Conservation (phyloP, 2,113 vertebrate species). For the Spea bombifrons region DNA sequence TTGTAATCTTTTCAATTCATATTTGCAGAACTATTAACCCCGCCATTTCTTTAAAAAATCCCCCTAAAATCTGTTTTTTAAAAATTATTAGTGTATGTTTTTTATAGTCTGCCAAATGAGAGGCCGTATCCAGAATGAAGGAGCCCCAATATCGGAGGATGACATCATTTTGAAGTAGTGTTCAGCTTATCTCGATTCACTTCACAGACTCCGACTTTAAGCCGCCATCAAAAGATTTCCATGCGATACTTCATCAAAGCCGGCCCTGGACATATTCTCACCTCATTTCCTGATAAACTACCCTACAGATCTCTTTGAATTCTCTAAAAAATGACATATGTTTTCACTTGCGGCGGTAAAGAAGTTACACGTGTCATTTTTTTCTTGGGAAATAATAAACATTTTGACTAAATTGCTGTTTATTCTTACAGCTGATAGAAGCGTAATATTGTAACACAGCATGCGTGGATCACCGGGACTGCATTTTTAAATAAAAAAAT, state of each 20-base stretch:
- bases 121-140: slow-evolving; percentile 7
- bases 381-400: too few relatives aligned
- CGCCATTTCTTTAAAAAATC: too few relatives aligned
- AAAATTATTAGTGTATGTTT: neutral
- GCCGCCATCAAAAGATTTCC: slow-evolving; percentile 17
- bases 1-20: too few relatives aligned
- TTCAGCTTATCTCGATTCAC: slow-evolving; percentile 30
- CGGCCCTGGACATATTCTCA: slow-evolving; percentile 22
- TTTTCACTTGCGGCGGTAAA: slow-evolving; percentile 4
- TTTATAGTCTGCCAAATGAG: slow-evolving; percentile 2
- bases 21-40: too few relatives aligned
- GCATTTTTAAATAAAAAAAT: too few relatives aligned
- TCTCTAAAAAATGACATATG: slow-evolving; percentile 2
- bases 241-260: slow-evolving; percentile 33
- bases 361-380: too few relatives aligned
- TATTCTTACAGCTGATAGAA: too few relatives aligned
- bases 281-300: slow-evolving; percentile 40
- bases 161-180: neutral
- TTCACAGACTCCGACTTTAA: neutral
- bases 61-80: too few relatives aligned
- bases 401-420: too few relatives aligned
- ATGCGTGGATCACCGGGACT: too few relatives aligned
- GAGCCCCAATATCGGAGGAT: neutral
- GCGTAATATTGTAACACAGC: too few relatives aligned
- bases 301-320: slow-evolving; percentile 25